A percentile compares a stretch with the other conserved stretches of the same genome.
These are phyloP conservation scores for Alethe diademata DNA, from an alignment of 2,113 vertebrate genomes.

Conservation along the genomic window DNA sequence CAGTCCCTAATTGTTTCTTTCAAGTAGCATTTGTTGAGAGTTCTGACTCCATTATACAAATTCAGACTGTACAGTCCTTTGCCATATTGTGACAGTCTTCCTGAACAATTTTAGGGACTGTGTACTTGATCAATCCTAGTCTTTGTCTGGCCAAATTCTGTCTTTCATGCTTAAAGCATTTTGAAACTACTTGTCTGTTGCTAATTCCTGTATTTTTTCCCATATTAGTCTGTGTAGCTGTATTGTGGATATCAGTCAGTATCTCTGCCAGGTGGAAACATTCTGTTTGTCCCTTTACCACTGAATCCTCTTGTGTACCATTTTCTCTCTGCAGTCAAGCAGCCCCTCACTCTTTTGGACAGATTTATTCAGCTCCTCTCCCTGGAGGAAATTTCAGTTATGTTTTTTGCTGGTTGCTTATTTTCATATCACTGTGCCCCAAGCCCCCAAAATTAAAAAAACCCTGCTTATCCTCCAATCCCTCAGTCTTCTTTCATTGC, in stretches of 20 bases:
- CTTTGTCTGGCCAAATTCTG: background rate
- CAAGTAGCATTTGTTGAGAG: conserved; percentile 31
- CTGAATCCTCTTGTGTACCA: background rate
- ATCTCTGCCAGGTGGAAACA: background rate
- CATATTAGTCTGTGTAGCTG: background rate
- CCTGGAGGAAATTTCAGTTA: background rate
- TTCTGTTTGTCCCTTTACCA: background rate
- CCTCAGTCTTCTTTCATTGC: background rate
- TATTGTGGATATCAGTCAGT: background rate
- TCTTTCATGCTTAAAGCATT: background rate
- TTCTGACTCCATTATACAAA: conserved; percentile 25
- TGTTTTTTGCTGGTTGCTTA: background rate
- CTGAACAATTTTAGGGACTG: background rate
- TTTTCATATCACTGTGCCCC: background rate
- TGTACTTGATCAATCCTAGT: background rate
- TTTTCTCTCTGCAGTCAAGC: background rate
- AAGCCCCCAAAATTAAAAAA: background rate
- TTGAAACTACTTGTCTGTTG: background rate
- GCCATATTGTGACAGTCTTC: background rate
- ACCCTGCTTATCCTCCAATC: fast-evolving
- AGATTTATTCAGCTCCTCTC: background rate
- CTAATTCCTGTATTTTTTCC: background rate
- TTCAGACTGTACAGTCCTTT: background rate
- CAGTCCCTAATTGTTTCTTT: conserved; percentile 56
- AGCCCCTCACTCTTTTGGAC: background rate